Conservation (phyloP, 2,888 invertebrate genomes). For the Odontomyia ornata region DNA sequence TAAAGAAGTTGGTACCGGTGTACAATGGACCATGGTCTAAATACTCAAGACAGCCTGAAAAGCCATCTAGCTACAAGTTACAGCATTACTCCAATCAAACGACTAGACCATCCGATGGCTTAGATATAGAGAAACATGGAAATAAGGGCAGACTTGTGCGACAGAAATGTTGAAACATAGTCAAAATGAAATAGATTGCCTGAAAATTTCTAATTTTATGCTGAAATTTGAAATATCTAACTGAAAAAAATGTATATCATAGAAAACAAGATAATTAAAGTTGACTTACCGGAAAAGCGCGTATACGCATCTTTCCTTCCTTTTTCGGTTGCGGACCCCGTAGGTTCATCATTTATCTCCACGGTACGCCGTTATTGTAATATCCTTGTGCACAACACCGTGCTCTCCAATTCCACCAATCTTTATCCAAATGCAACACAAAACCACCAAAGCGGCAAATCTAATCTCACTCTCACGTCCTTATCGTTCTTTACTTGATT, state of each 20-base stretch:
- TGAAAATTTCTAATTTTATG: too few relatives aligned
- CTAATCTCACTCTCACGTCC: neutral
- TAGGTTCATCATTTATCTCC: slow-evolving; percentile 41
- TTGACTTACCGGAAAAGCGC: slow-evolving; percentile 94
- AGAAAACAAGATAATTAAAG: slow-evolving; percentile 22
- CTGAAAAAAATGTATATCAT: too few relatives aligned
- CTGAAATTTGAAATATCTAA: too few relatives aligned
- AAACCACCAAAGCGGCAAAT: neutral
- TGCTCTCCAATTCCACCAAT: neutral
- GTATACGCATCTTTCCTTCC: slow-evolving; percentile 96
- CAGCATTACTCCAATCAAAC: too few relatives aligned
- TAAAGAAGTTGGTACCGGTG: too few relatives aligned
- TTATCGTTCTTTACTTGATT: neutral
- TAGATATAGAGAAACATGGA: too few relatives aligned
- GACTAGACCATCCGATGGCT: too few relatives aligned
- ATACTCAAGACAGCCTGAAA: too few relatives aligned
- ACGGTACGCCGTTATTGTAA: neutral
- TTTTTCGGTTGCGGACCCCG: slow-evolving; percentile 78
- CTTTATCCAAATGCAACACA: neutral
- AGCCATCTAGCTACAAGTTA: too few relatives aligned
- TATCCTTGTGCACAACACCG: neutral
- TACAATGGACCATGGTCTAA: too few relatives aligned
- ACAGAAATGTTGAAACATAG: too few relatives aligned
- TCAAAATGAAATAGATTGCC: neutral
- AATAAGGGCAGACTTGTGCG: too few relatives aligned